A percentile compares a stretch with the other conserved stretches of the same genome.
Conservation (phyloP, 2,113 vertebrate genomes). For the Poicephalus meyeri region DNA sequence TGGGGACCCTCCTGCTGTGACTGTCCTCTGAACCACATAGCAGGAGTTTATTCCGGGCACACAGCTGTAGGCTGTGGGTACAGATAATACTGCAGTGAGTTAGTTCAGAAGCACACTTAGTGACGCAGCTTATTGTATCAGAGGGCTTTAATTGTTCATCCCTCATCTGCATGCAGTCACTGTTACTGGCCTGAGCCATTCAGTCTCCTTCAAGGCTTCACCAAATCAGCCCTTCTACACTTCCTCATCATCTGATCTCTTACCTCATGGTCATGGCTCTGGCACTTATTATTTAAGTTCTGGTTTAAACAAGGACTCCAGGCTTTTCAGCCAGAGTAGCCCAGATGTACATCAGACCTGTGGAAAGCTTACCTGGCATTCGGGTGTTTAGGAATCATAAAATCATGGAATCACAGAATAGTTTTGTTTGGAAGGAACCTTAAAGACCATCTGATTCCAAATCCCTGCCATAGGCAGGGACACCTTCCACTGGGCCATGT, state of each 20-base stretch:
- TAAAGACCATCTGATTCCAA: not conserved
- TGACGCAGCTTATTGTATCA: not conserved
- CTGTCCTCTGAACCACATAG: not conserved
- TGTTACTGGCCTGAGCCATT: not conserved
- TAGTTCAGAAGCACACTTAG: not conserved
- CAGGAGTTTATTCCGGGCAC: not conserved
- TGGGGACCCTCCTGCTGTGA: not conserved
- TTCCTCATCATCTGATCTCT: not conserved
- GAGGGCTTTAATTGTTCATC: not conserved
- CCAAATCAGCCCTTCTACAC: not conserved
- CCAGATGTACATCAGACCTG: not conserved
- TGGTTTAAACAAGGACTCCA: not conserved
- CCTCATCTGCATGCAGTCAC: fast-evolving
- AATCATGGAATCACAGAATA: not conserved
- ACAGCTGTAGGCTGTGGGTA: not conserved
- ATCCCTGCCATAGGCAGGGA: not conserved
- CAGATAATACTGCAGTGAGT: not conserved
- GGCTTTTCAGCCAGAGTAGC: not conserved
- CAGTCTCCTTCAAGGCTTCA: not conserved
- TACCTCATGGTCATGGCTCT: not conserved
- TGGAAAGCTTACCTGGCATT: not conserved
- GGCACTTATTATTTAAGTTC: not conserved
- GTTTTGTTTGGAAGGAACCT: not conserved
- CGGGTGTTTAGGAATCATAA: fast-evolving
- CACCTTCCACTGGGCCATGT: not conserved